Base-by-base conservation (phyloP, 2,113 vertebrate genomes). In the Ariopsis seemanni region DNA sequence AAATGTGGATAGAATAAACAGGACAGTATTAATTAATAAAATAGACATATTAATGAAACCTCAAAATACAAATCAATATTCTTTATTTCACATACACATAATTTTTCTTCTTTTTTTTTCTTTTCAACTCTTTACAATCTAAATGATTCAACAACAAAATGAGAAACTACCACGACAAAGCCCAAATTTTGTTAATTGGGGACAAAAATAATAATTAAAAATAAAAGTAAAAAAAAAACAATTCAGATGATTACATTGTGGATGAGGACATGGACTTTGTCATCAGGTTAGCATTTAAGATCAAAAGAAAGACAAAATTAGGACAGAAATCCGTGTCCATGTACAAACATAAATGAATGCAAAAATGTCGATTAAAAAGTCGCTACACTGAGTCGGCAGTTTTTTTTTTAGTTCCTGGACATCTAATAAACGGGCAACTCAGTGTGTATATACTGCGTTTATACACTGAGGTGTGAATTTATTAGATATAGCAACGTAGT, bases 91-190 rank as follows among this genome's bases (percentile, higher is more conserved):
- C 95, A 95, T 96, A 95, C 94, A 95, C 93, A 90, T 90, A 92
- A 92, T 91, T 90, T 86, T 90, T 87, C 89, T 87, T 81, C 81
- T 87, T 87, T 48, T 78, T 78, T 93, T 94, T 92, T 91, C 90
- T 91, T 92, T 95, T 93, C 75, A 93, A 94, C 91, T 94, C 91
- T 95, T 94, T 94, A 96, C 95, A 95, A 94, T 96, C 94, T 96
- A 95, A 94, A 95, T 96, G 95, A 95, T 94, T 95, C 89, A 95
- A 95, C 95, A 95, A 95, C 94, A 94, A 95, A 96, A 96, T 96
- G 95, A 95, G 89, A 92, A 95, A 95, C 95, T 96, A 96, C 94
- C 93, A 96, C 95, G 95, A 95, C 94, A 95, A 94, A 95, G 93
- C 94, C 92, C 92, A 94, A 93, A 93, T 94, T 93, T 48, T 93